Evolutionary conservation across 1,140 invertebrate species (phyloP).

Genomic region (Lanistes nyassanus): DNA sequence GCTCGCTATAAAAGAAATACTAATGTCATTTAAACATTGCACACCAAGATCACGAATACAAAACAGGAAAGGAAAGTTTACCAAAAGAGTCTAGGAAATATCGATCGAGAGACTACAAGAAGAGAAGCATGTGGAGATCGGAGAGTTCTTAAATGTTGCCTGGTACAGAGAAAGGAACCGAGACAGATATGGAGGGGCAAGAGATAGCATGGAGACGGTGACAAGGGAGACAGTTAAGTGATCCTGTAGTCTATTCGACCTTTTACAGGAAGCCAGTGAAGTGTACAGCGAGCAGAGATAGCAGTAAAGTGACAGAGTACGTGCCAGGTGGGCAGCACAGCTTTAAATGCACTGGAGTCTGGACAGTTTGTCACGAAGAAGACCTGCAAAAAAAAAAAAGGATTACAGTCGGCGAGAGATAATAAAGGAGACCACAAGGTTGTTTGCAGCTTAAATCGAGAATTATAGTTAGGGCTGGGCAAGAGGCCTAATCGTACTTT

Average conservation of each 20-base stretch:
- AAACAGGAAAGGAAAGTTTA: not conserved
- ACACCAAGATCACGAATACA: no score
- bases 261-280: not conserved
- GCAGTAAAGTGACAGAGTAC: not conserved
- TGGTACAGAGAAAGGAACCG: slow-evolving; percentile 20
- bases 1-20: no score
- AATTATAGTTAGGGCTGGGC: no score
- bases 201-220: slow-evolving; percentile 16
- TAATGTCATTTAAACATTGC: no score
- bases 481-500: no score
- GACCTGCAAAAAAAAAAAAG: no score
- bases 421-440: no score
- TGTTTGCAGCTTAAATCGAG: no score
- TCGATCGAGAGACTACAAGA: not conserved
- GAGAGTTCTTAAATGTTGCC: slow-evolving; percentile 6
- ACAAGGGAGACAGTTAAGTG: not conserved
- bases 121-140: not conserved
- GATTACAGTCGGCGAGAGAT: no score
- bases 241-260: not conserved
- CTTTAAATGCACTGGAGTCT: not conserved
- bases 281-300: not conserved
- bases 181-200: slow-evolving; percentile 15
- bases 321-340: not conserved
- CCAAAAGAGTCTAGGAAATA: not conserved
- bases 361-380: no score